These are phyloP conservation scores for Craterocephalus amniculus DNA, from an alignment of 2,797 vertebrate species.

Conservation along the genomic window DNA sequence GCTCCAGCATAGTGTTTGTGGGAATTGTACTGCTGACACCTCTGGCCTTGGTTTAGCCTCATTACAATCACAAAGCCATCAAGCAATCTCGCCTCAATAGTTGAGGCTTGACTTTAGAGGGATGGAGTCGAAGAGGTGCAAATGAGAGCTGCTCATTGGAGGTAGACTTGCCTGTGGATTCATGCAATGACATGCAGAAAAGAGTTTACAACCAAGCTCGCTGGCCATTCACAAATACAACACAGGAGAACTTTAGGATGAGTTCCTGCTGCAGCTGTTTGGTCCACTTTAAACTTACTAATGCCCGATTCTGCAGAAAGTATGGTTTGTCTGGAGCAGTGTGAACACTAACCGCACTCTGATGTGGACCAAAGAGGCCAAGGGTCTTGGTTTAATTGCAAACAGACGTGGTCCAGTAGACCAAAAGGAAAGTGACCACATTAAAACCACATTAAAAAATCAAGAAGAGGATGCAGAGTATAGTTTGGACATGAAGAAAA, in stretches of 20 bases:
- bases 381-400: too few relatives aligned
- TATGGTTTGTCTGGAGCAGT: too few relatives aligned
- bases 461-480: too few relatives aligned
- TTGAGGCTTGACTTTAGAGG: conserved; percentile 22
- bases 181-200: conserved; percentile 35
- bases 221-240: conserved; percentile 52
- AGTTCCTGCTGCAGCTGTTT: too few relatives aligned
- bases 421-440: too few relatives aligned
- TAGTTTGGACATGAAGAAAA: too few relatives aligned
- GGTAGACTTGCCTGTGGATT: conserved; percentile 58
- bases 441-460: too few relatives aligned
- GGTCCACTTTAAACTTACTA: too few relatives aligned
- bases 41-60: conserved; percentile 71
- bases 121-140: conserved; percentile 47
- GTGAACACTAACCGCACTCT: too few relatives aligned
- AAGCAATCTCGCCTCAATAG: conserved; percentile 48
- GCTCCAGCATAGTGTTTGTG: conserved; percentile 35
- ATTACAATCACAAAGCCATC: conserved; percentile 83
- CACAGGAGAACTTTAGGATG: conserved; percentile 41
- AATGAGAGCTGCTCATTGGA: conserved; percentile 60
- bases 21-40: conserved; percentile 68
- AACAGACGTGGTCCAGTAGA: too few relatives aligned
- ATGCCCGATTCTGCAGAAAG: too few relatives aligned
- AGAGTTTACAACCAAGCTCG: conserved; percentile 54
- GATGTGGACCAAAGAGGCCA: too few relatives aligned